These are phyloP conservation scores for Haplotaxodon microlepis DNA, from an alignment of 2,113 vertebrate genomes.

Conservation along the genomic window DNA sequence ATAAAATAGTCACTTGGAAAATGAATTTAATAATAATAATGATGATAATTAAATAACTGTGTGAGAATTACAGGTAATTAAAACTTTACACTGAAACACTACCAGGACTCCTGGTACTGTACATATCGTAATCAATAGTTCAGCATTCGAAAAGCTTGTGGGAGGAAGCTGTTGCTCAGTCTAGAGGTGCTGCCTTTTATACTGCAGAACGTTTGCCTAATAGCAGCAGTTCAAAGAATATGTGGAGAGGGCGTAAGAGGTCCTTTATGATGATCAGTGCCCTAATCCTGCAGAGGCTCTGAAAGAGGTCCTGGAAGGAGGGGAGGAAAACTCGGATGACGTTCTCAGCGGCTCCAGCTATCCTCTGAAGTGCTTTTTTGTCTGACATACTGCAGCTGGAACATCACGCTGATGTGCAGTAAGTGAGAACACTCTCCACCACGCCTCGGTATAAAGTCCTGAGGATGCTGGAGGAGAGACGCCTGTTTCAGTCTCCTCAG, in stretches of 20 bases:
- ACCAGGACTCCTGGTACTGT: background rate
- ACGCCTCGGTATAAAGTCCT: background rate
- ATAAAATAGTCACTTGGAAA: background rate
- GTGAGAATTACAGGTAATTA: background rate
- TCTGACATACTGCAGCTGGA: background rate
- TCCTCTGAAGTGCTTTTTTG: background rate
- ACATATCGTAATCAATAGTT: background rate
- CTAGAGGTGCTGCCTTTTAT: background rate
- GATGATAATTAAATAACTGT: background rate
- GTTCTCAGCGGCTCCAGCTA: background rate
- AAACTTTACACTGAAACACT: background rate
- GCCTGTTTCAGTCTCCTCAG: background rate
- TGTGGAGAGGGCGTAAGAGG: background rate
- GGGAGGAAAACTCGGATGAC: background rate
- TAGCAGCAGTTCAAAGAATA: background rate
- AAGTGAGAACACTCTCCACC: background rate
- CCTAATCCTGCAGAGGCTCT: background rate
- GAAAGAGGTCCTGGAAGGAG: background rate
- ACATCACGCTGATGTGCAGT: background rate
- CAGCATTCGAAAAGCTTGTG: background rate
- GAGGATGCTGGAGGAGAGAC: background rate
- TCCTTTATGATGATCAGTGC: background rate
- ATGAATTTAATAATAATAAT: background rate
- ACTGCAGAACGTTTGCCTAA: background rate
- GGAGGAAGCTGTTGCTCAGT: background rate